Conservation (phyloP, 2,888 invertebrate genomes). For the Orthosia cruda region DNA sequence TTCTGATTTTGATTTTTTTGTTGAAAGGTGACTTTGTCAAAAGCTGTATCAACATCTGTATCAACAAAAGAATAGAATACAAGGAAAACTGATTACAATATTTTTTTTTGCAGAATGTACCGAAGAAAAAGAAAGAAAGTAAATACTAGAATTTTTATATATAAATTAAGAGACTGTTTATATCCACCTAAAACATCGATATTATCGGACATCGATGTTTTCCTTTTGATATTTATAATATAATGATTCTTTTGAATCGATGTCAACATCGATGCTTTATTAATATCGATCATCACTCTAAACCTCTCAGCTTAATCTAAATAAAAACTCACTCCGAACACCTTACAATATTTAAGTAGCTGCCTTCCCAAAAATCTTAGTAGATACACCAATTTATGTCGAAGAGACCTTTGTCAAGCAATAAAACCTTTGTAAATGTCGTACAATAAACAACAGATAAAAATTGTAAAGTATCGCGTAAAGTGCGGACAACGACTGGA, state of each 20-base stretch:
- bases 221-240: no score
- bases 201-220: no score
- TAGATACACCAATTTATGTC: background rate
- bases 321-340: background rate
- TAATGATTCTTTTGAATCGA: no score
- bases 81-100: background rate
- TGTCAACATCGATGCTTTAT: background rate
- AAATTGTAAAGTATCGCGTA: slow-evolving; percentile 34
- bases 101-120: no score
- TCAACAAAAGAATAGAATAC: background rate
- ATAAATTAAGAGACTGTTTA: no score
- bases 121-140: no score
- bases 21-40: no score
- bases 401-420: background rate
- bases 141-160: no score
- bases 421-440: slow-evolving; percentile 4
- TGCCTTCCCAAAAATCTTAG: background rate
- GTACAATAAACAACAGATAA: slow-evolving; percentile 33
- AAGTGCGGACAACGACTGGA: slow-evolving; percentile 29
- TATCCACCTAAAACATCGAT: no score
- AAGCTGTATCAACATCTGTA: background rate
- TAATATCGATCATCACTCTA: background rate
- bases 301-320: background rate
- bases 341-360: background rate
- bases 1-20: no score